A percentile compares a stretch with the other conserved stretches of the same genome.
These are phyloP conservation scores for Chelonoidis abingdonii DNA, from an alignment of 2,113 vertebrate genomes.

Conservation along the genomic window DNA sequence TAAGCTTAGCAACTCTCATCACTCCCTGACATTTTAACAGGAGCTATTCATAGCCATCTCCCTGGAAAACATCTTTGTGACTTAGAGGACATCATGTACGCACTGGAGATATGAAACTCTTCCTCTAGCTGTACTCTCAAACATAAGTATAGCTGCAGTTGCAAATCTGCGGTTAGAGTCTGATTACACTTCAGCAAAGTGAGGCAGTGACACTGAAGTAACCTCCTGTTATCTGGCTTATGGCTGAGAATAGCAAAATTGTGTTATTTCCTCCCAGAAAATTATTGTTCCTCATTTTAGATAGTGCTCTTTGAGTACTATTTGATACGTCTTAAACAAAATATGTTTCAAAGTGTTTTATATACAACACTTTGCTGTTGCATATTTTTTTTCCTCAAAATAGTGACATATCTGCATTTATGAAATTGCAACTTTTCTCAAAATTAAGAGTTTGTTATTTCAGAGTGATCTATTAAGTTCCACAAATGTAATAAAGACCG, in stretches of 20 bases:
- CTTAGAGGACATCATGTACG: background rate
- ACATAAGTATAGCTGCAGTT: background rate
- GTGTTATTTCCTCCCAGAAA: background rate
- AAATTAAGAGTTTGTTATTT: background rate
- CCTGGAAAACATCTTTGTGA: background rate
- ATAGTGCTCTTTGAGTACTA: background rate
- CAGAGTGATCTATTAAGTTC: conserved; percentile 6
- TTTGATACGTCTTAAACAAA: background rate
- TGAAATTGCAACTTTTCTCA: background rate
- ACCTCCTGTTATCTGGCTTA: conserved; percentile 6
- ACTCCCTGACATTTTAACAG: background rate
- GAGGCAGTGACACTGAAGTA: background rate
- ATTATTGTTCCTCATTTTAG: background rate
- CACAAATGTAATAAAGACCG: background rate
- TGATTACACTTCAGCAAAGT: background rate
- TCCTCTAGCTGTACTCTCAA: background rate
- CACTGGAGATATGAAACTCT: background rate
- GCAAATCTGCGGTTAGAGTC: background rate
- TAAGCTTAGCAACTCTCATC: background rate
- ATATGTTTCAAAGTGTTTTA: background rate
- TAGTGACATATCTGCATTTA: background rate
- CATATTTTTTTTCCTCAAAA: fast-evolving
- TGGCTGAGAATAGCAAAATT: background rate
- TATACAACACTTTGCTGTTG: fast-evolving
- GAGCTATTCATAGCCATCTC: background rate